Base-by-base conservation (phyloP, 2,888 invertebrate species). In the Drosophila melanocephala region DNA sequence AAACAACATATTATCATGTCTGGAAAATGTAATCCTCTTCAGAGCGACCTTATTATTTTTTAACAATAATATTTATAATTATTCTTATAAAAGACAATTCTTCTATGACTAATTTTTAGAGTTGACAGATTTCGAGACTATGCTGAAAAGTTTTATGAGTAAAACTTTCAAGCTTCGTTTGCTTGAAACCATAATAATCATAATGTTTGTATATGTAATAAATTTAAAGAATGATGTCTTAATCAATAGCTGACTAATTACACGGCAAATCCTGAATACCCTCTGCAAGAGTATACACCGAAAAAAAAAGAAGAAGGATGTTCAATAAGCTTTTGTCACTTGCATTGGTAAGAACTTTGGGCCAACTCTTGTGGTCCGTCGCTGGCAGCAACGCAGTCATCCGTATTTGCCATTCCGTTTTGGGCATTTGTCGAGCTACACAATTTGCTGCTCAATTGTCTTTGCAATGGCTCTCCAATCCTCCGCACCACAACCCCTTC, bases 391-490 rank as follows among this genome's bases (percentile, higher is more conserved):
- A 65, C 50, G 73, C 74, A 87, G 85, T 90, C 89, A 87, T 56
- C 68, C 80, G 69, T 76, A 72, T 81, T 72, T 83, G 76, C 66
- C 89, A 90, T 84, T 86, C 73, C 91, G 74, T 87, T 91, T 89
- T 71, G 77, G 71, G 88, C 84, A 76, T 80, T 78, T 71, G 76
- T 65, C 71, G 68, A 75, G 79, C 88, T 82, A 89, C 88, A 88
- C 91, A 91, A 86, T 91, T 91, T 91, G 91, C 88, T 90, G 90
- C 90, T 86, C 91, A 89, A 86, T 86, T 86, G 86, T 86, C 84
- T 83, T 76, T 84, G 77, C 67, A 76, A 80, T 47, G 22, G 14
- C 9, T 16, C 47, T 9, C 16, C 47, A 14, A 9, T 47, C 51
- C 63, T 39, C 19, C 22, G 14, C 14, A 14, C 14, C 7, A 14